Conservation (phyloP, 2,113 vertebrate genomes). For the Lepus timidus region DNA sequence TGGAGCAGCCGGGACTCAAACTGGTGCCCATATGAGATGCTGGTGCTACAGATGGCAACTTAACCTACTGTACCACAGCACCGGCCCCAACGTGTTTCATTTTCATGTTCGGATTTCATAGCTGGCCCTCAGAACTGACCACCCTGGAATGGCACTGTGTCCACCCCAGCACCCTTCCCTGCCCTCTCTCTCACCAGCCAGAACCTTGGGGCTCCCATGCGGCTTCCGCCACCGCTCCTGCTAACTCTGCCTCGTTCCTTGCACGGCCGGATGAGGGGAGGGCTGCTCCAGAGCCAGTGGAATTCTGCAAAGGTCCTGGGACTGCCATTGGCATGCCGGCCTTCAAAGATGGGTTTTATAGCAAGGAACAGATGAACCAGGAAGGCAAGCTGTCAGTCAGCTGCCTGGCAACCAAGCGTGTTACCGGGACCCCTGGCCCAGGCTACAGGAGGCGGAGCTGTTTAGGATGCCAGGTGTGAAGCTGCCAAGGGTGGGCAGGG, state of each 20-base stretch:
- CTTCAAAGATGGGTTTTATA: conserved; percentile 33
- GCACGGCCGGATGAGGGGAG: background rate
- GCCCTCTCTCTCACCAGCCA: no score
- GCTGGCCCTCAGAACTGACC: background rate
- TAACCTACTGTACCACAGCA: no score
- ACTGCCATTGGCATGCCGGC: background rate
- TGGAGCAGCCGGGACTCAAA: no score
- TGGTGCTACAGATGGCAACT: no score
- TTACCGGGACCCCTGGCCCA: background rate
- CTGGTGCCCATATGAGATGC: no score
- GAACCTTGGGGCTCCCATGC: fast-evolving
- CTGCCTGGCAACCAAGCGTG: background rate
- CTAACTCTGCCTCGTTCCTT: background rate
- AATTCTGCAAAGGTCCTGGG: background rate
- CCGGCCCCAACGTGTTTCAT: background rate
- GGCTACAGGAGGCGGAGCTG: background rate
- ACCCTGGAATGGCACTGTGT: no score
- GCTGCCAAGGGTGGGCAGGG: fast-evolving
- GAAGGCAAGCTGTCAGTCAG: background rate
- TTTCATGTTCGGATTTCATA: background rate
- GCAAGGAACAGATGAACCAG: background rate
- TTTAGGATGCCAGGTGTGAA: background rate
- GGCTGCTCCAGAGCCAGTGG: background rate
- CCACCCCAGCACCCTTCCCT: no score
- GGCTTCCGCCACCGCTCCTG: fast-evolving